A percentile compares a stretch with the other conserved stretches of the same genome.
phyloP scores from a whole-genome alignment of 1,140 invertebrate genomes.

The Mizuhopecten yessoensis region DNA sequence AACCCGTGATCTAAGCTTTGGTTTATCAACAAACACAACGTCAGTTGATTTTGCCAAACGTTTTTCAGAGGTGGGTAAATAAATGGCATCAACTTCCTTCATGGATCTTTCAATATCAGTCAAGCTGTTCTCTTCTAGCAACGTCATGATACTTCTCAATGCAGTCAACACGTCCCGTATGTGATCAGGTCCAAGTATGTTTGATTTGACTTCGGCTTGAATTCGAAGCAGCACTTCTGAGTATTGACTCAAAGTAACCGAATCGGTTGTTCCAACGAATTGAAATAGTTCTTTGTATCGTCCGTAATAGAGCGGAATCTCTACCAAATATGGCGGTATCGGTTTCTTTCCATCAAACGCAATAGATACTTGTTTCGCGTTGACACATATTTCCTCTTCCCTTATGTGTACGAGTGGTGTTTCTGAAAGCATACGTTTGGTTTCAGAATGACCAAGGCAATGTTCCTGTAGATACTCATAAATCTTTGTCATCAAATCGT shows the following conservation, averaged over 20 bases:
- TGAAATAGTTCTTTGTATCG: background rate
- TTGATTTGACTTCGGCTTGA: background rate
- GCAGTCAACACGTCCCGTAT: background rate
- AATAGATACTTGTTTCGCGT: background rate
- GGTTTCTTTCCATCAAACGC: background rate
- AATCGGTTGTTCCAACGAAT: background rate
- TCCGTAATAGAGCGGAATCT: background rate
- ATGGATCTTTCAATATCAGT: background rate
- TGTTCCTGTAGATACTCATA: background rate
- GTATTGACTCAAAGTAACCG: background rate
- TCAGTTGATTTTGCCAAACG: background rate
- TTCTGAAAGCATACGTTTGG: background rate
- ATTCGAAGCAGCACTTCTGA: background rate
- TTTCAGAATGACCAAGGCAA: background rate
- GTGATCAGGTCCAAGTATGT: background rate
- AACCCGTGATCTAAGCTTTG: background rate
- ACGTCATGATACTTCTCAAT: background rate
- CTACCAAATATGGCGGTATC: background rate
- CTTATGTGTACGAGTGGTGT: background rate
- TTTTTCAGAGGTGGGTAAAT: background rate
- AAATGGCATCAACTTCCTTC: background rate
- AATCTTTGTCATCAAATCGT: background rate
- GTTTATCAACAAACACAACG: background rate
- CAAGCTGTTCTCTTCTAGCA: background rate
- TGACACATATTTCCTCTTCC: background rate